Evolutionary conservation across 2,888 invertebrate species (phyloP).

Genomic region (Formica aserva): DNA sequence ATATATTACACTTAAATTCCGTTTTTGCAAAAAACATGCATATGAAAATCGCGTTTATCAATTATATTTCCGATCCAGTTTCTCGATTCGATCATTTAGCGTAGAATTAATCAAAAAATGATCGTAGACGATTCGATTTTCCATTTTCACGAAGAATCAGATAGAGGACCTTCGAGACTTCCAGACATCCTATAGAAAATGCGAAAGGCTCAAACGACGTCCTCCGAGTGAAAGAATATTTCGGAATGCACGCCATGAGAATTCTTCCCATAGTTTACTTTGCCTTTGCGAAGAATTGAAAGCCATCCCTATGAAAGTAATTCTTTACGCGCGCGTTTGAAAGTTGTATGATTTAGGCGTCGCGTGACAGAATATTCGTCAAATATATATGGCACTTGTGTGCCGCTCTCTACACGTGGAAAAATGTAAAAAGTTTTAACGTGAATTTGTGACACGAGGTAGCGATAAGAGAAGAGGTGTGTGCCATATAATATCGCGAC

Average conservation of each 20-base stretch:
- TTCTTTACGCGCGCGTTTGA: conserved; percentile 33
- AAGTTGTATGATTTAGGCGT: conserved; percentile 22
- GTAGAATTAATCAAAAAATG: conserved; percentile 69
- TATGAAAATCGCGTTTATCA: conserved; percentile 7
- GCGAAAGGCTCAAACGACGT: conserved; percentile 28
- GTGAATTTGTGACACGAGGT: conserved; percentile 38
- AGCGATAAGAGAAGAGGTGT: conserved; percentile 41
- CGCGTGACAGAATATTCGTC: conserved; percentile 32
- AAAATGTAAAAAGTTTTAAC: conserved; percentile 51
- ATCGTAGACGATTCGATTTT: conserved; percentile 45
- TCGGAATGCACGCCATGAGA: conserved; percentile 34
- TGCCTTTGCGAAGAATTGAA: conserved; percentile 25
- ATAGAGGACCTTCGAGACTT: conserved; percentile 27
- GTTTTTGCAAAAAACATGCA: not conserved
- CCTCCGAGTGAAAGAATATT: conserved; percentile 34
- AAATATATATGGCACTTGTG: conserved; percentile 33
- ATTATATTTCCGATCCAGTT: conserved; percentile 71
- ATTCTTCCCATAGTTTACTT: conserved; percentile 24
- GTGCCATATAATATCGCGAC: conserved; percentile 1
- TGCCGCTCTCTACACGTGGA: conserved; percentile 9
- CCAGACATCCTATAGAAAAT: conserved; percentile 34
- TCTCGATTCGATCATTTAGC: conserved; percentile 63
- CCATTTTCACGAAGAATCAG: conserved; percentile 37
- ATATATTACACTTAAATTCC: not conserved
- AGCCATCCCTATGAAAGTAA: conserved; percentile 35